phyloP scores from a whole-genome alignment of 2,797 vertebrate species.

The Xiphorhynchus erythropygius region DNA sequence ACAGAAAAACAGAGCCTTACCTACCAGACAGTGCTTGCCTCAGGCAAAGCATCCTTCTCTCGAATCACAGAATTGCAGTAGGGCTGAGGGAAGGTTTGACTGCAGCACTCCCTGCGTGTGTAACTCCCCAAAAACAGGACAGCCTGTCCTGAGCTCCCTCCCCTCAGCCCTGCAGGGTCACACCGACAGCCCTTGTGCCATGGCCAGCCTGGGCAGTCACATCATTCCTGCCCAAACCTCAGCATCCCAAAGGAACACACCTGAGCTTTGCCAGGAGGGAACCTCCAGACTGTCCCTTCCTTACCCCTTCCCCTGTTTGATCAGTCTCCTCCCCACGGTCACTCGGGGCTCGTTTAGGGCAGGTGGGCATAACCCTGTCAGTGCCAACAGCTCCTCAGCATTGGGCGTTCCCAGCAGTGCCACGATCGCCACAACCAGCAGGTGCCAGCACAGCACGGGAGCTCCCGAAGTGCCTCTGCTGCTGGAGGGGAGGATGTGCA shows the following conservation, averaged over 20 bases:
- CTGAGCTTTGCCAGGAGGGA: background rate
- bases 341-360: background rate
- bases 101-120: background rate
- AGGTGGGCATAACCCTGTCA: background rate
- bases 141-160: background rate
- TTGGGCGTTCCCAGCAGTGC: background rate
- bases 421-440: background rate
- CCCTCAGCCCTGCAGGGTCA: background rate
- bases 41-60: constrained; percentile 1
- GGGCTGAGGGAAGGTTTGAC: background rate
- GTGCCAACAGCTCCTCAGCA: background rate
- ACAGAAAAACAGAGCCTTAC: background rate
- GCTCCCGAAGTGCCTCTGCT: background rate
- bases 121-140: background rate
- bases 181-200: rapidly evolving
- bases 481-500: background rate
- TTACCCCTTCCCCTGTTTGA: background rate
- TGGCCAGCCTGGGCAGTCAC: background rate
- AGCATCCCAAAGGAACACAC: background rate
- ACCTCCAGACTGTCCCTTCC: background rate
- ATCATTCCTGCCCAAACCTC: background rate
- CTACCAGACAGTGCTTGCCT: background rate
- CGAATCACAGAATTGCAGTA: background rate
- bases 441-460: constrained; percentile 7
- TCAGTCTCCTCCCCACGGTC: background rate